Evolutionary conservation across 2,797 vertebrate species (phyloP), one percentile per base, ranked within the genome.

Genomic region (Mionectes olivaceus): DNA sequence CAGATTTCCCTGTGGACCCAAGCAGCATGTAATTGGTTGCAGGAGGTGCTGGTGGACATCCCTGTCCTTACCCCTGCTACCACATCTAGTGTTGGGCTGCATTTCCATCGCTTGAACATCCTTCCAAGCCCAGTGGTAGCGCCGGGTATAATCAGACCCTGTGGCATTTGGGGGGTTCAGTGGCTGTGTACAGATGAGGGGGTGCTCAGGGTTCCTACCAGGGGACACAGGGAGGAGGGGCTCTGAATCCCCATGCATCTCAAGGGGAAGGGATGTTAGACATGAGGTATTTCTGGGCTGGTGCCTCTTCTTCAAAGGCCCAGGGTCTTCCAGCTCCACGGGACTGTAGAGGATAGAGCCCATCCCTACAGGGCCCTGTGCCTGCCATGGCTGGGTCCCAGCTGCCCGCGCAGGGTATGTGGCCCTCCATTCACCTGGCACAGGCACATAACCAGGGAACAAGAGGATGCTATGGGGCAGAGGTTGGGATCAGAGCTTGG

Each of bases 101-200:
- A 8, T 76, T 85, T 83, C 77, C 47, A 7, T n/a, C 1, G 0
- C 39, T n/a, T 44, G 8, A 46, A 19, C 65, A 19, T 28, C 55
- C 43, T 60, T 60, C 11, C 6, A 16, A 33, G 33, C 13, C 27
- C 25, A 33, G 24, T 0, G 3, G 30, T 24, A 47, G 27, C 16
- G 35, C 5, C 0, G 1, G 7, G 5, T 24, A 23, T 1, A 4
- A 39, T 47, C 30, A 61, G 81, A 74, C 21, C 10, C 27, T 22
- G 14, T 0, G 1, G 21, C 12, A 0, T 44, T 30, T 7, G 0
- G 0, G 10, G 49, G 4, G 2, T 44, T 30, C 19, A 25, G 44
- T 12, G 35, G 49, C n/a, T 82, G n/a, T 14, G 19, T 43, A 25
- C 21, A 33, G 60, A 28, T 25, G 22, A 61, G 6, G 15, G 10